Evolutionary conservation across 1,140 invertebrate species (phyloP), one percentile per base, ranked within the genome.

Genomic region (Augochlora pura): DNA sequence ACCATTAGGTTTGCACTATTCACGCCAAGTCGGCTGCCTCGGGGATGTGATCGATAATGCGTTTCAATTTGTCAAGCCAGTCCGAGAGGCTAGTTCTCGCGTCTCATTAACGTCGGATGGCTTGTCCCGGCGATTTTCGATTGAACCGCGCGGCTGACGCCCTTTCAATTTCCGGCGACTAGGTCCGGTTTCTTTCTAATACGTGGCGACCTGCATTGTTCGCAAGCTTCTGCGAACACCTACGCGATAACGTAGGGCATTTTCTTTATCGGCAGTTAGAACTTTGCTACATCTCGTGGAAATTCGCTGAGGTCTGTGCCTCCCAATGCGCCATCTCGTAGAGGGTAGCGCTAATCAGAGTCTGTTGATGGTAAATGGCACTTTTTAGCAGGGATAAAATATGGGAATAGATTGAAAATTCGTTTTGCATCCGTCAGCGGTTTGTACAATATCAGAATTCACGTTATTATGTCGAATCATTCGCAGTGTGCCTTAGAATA

Each of bases 171-270:
- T 70, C 46, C 76, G 52, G 38, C 63, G 52, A 67, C 39, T 7
- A 63, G 39, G 27, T 76, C 71, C 66, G 57, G 49, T 68, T 23
- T 49, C 21, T 32, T 32, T 32, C 1, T 32, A 32, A 32, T 32
- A 32, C 32, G 14, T 21, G 68, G 65, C 77, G 80, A 73, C 83
- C 87, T 86, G 83, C 82, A 65, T 83, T 54, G 62, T 81, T 74
- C 87, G 88, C 87, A 87, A 88, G 87, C 82, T 84, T 54, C 71
- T 72, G 42, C 42, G 27, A 65, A 49, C 52, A 72, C 80, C 38
- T 49, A 12, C 16, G 46, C 7, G 80, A 66, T 78, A 87, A 76
- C 52, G 52, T 39, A 83, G 85, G 21, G 21, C 16, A 12, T 62
- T n/a, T 57, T 25, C 16, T 14, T 86, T 86, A 86, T 63, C 85